A percentile compares a stretch with the other conserved stretches of the same genome.
phyloP scores from a whole-genome alignment of 2,888 invertebrate genomes.

The Podotricha telesiphe region DNA sequence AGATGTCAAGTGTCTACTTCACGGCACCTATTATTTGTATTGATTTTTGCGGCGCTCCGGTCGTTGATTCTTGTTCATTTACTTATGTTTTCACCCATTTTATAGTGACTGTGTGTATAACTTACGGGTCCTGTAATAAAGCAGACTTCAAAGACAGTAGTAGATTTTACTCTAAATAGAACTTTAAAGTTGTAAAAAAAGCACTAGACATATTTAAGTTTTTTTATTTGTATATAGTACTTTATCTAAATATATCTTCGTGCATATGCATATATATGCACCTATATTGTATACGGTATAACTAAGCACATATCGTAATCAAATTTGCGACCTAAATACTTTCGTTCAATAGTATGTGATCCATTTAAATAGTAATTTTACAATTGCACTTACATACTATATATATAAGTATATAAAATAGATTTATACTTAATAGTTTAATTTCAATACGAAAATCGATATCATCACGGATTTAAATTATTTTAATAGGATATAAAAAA shows the following conservation, averaged over 20 bases:
- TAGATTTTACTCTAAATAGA: not conserved
- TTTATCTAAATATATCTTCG: not conserved
- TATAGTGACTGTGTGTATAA: not conserved
- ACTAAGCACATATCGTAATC: slow-evolving; percentile 5
- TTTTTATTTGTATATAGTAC: not conserved
- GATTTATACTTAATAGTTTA: no score
- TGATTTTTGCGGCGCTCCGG: slow-evolving; percentile 70
- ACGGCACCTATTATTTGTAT: slow-evolving; percentile 58
- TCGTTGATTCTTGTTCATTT: slow-evolving; percentile 53
- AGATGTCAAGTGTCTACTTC: slow-evolving; percentile 42
- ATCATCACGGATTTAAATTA: no score
- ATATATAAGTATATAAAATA: no score
- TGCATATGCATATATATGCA: no score
- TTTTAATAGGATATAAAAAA: no score
- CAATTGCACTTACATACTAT: not conserved
- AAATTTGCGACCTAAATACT: slow-evolving; percentile 1
- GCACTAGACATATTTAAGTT: no score
- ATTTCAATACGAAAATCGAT: no score
- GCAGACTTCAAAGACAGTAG: not conserved
- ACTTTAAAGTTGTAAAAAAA: not conserved
- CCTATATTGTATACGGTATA: not conserved
- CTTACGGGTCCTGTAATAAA: not conserved
- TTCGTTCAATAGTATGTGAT: not conserved
- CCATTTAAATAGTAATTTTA: not conserved
- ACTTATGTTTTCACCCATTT: slow-evolving; percentile 45